Conservation (phyloP, 2,888 invertebrate genomes). For the Pyralis farinalis region DNA sequence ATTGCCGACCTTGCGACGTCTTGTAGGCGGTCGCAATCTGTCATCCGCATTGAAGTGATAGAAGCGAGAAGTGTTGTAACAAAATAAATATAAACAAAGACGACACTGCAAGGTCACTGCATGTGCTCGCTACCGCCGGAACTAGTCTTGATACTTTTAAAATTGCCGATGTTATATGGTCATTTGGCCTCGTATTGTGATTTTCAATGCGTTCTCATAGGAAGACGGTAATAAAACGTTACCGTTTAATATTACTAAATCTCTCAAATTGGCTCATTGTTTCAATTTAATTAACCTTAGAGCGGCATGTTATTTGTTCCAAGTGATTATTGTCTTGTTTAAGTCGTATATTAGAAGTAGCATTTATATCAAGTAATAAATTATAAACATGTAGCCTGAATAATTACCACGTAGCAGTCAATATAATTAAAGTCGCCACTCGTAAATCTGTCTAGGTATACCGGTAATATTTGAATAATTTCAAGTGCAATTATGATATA, state of each 20-base stretch:
- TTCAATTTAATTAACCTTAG: constrained; percentile 1
- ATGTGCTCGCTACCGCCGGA: constrained; percentile 49
- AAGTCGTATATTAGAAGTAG: too few species aligned
- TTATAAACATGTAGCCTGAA: too few species aligned
- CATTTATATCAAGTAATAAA: too few species aligned
- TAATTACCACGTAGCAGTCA: too few species aligned
- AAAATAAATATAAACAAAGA: constrained; percentile 36
- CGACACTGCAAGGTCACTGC: constrained; percentile 41
- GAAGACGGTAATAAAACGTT: constrained; percentile 27
- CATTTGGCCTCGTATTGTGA: constrained; percentile 36
- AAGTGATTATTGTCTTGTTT: too few species aligned
- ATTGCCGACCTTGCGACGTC: constrained; percentile 47
- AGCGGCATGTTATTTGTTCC: too few species aligned
- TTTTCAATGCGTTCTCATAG: constrained; percentile 28
- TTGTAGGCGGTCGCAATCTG: constrained; percentile 41
- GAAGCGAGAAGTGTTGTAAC: constrained; percentile 15
- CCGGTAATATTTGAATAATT: too few species aligned
- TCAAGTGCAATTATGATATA: too few species aligned
- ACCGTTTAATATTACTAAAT: constrained; percentile 4
- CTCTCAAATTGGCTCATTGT: background rate
- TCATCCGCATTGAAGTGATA: constrained; percentile 44
- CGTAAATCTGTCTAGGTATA: too few species aligned
- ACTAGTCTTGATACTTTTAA: constrained; percentile 30
- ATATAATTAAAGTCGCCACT: too few species aligned
- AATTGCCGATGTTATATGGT: constrained; percentile 13